Percentiles rank a stretch among this genome's conserved stretches.
These are phyloP conservation scores for Alouatta palliata DNA, from an alignment of 2,113 vertebrate species.

Conservation along the genomic window DNA sequence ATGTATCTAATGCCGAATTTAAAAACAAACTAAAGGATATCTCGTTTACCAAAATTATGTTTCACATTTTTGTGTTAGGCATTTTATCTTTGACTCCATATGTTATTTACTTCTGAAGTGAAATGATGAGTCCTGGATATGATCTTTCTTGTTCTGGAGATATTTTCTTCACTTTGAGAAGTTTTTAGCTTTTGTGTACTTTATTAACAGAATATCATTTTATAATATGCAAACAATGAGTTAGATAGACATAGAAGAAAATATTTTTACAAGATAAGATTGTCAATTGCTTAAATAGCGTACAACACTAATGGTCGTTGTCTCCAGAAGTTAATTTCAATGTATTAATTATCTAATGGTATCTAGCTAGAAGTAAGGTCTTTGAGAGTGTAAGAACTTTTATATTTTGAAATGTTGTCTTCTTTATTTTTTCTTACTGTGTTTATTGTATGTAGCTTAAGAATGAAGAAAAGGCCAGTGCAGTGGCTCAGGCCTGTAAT, in stretches of 20 bases:
- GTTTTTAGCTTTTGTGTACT: neutral
- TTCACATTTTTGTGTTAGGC: neutral
- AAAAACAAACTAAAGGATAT: slow-evolving; percentile 44
- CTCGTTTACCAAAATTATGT: slow-evolving; percentile 50
- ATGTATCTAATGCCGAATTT: slow-evolving; percentile 46
- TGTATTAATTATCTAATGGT: neutral
- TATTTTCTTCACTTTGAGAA: neutral
- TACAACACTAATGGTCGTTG: neutral
- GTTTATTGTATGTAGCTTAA: neutral
- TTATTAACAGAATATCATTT: neutral
- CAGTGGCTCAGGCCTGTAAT: too few relatives aligned
- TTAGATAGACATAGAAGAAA: neutral
- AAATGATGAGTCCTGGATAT: neutral
- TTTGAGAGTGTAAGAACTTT: neutral
- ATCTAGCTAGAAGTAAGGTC: neutral
- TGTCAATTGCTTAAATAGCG: neutral
- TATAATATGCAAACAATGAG: neutral
- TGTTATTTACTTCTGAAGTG: slow-evolving; percentile 5
- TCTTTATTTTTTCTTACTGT: neutral
- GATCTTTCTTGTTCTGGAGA: neutral
- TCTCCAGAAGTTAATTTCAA: neutral
- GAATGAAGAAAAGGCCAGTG: neutral
- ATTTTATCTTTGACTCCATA: slow-evolving; percentile 37
- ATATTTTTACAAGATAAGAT: neutral
- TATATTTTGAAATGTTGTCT: neutral